Percentiles rank a stretch among this genome's conserved stretches.
These are phyloP conservation scores for Drosophila repleta DNA, from an alignment of 1,140 invertebrate genomes.

Conservation along the genomic window DNA sequence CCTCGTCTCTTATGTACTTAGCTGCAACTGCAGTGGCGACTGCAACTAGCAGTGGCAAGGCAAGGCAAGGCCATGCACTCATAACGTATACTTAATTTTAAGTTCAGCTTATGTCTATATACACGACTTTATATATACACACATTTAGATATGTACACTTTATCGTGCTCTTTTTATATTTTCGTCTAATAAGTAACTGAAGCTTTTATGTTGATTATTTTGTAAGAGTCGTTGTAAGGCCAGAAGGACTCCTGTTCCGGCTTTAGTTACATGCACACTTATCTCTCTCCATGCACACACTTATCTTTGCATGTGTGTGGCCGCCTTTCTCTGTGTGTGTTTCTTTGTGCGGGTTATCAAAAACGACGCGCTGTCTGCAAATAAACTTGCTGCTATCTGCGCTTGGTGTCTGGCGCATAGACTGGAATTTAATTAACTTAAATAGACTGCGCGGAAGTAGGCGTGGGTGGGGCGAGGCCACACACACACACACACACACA, in stretches of 20 bases:
- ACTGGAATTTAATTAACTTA: constrained; percentile 79
- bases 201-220: constrained; percentile 82
- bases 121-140: neutral
- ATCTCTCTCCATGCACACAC: constrained; percentile 55
- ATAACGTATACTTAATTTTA: constrained; percentile 36
- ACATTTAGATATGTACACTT: neutral
- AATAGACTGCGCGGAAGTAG: constrained; percentile 63
- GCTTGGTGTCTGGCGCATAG: constrained; percentile 57
- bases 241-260: constrained; percentile 32
- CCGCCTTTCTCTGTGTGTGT: constrained; percentile 17
- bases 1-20: constrained; percentile 44
- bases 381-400: constrained; percentile 71
- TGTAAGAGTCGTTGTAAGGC: constrained; percentile 63
- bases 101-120: neutral
- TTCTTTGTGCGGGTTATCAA: constrained; percentile 51
- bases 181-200: constrained; percentile 70
- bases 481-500: constrained; percentile 8
- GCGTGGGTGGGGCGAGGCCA: constrained; percentile 24
- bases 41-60: constrained; percentile 1
- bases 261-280: constrained; percentile 51
- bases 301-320: neutral
- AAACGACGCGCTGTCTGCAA: constrained; percentile 57
- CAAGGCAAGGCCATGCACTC: neutral
- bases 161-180: neutral
- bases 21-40: neutral